Base-by-base conservation (phyloP, 1,140 invertebrate species). In the Drosophila persimilis region DNA sequence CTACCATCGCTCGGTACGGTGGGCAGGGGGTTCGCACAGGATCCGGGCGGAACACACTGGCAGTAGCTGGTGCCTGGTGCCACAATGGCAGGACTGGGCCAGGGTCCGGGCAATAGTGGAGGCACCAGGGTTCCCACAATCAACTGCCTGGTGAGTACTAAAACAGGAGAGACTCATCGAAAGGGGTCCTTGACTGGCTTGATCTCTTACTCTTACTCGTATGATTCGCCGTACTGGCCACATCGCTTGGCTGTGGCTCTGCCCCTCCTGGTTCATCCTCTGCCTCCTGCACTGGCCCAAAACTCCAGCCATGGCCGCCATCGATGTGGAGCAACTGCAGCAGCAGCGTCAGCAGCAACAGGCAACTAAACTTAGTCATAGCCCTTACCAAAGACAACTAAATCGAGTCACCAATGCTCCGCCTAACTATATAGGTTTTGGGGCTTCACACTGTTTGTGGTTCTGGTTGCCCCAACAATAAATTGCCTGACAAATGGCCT, bases 1-100 rank as follows among this genome's bases (percentile, higher is more conserved):
- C 91, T 92, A 39, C 93, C 93, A 69, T 91, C 90, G 20, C 77
- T 90, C 2, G 90, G 77, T 1, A 26, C 45, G 6, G 75, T 67
- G 29, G 89, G 86, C 35, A 84, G 8, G 1, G 90, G 73, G 58
- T 84, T 91, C 2, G 79, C 52, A 55, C 92, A 92, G 1, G 60
- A 91, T 1, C 73, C 75, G 0, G 65, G 48, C 6, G 84, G 70
- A 6, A 90, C 83, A 53, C 92, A 92, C 13, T 72, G 73, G 26
- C 92, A 92, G 58, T 90, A 84, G 3, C 71, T 88, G 24, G 66
- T 3, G 9, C 72, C 62, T 0, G 73, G 52, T 4, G 46, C 61
- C 6, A 67, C 56, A n/a, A 77, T 73, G 4, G 46, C 26, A 0
- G 77, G 73, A 0, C 73, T 56, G 0, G 80, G 66, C 80, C 73